Evolutionary conservation across 2,113 vertebrate species (phyloP), one percentile per base, ranked within the genome.

Genomic region (Gavia stellata): DNA sequence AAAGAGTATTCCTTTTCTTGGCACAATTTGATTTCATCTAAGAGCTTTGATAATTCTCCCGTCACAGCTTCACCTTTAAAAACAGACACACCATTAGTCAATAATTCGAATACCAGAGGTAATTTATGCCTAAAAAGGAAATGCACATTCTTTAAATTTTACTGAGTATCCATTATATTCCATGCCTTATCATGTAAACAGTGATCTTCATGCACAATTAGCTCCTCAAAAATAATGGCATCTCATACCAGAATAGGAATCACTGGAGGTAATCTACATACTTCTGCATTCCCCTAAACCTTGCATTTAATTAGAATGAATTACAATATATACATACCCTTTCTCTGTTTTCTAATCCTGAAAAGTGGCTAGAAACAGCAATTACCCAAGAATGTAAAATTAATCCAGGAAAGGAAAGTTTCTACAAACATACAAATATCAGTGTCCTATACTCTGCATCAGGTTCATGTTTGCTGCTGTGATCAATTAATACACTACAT

Each of bases 1-100:
- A 99, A 99, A 86, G 99, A 99, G 97, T 99, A 99, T 95, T 99
- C 99, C 90, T 99, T 99, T 97, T 99, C 99, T 95, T 99, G 98
- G 95, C 99, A 99, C 96, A 99, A 98, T 97, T 99, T 99, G 96
- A 99, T 99, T 98, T 99, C 99, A 92, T 99, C 98, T 96, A 99
- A 98, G 93, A 99, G 98, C 96, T 99, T 99, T 82, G 99, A 99
- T 94, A 99, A 98, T 96, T 99, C 99, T 52, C 99, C 99, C 42
- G 99, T 99, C 97, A 99, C 98, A n/a, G 98, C 98, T 91, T 99
- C 99, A 97, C 99, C 99, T 99, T 97, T 74, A 94, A 97, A 91
- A 95, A 94, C 91, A 95, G 94, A 96, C 58, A 95, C 74, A 94
- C 65, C 72, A 34, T 93, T 90, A 97, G 90, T 97, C 84, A 96